Evolutionary conservation across 1,140 invertebrate species (phyloP).

Genomic region (Brevipalpus yothersi): DNA sequence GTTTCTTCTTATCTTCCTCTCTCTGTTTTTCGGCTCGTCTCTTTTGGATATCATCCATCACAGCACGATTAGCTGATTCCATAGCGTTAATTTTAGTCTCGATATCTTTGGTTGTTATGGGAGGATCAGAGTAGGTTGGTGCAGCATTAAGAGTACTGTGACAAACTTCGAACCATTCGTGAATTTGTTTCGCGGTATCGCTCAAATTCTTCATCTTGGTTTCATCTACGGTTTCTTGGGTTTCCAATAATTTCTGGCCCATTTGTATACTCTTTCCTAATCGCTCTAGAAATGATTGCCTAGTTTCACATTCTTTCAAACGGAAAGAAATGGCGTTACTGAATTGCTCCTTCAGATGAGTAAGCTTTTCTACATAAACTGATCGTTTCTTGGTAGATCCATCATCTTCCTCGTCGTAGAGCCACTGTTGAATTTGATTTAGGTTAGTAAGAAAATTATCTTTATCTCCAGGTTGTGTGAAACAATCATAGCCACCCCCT

Average conservation of each 20-base stretch:
- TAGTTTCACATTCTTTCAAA: slow-evolving; percentile 2
- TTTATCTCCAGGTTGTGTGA: slow-evolving; percentile 21
- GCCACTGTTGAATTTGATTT: slow-evolving; percentile 73
- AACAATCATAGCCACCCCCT: slow-evolving; percentile 4
- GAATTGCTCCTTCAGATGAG: slow-evolving; percentile 25
- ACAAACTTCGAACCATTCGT: slow-evolving; percentile 6
- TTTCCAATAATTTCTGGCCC: slow-evolving; percentile 5
- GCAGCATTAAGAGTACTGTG: background rate
- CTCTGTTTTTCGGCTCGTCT: background rate
- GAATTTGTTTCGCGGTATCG: background rate
- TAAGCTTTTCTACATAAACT: slow-evolving; percentile 40
- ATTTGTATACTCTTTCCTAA: slow-evolving; percentile 6
- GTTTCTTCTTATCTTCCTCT: slow-evolving; percentile 6
- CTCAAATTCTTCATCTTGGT: background rate
- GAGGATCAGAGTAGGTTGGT: background rate
- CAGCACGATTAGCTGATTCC: background rate
- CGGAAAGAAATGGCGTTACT: slow-evolving; percentile 1
- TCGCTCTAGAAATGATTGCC: slow-evolving; percentile 2
- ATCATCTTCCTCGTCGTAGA: slow-evolving; percentile 48
- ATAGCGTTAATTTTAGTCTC: background rate
- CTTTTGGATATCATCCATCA: slow-evolving; percentile 3
- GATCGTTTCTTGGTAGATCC: slow-evolving; percentile 69
- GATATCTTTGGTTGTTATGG: slow-evolving; percentile 4
- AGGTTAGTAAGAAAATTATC: slow-evolving; percentile 37
- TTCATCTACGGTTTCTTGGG: background rate